These are phyloP conservation scores for Pelobates fuscus DNA, from an alignment of 2,113 vertebrate species.

Conservation along the genomic window DNA sequence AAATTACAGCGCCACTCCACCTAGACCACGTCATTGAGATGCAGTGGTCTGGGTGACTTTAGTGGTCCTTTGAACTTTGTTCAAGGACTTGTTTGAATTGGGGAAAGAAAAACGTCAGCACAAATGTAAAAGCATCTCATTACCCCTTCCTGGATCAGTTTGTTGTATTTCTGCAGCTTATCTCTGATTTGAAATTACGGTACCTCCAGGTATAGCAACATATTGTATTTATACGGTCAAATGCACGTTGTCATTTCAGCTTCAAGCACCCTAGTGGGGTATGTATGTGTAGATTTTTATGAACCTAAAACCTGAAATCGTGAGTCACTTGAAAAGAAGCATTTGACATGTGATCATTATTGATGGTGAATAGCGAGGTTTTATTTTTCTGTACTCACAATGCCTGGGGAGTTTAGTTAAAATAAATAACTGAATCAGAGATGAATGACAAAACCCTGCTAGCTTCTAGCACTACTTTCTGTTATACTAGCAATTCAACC, in stretches of 20 bases:
- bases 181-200: too few species aligned
- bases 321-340: background rate
- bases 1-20: too few species aligned
- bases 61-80: too few species aligned
- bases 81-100: too few species aligned
- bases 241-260: background rate
- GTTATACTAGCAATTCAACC: background rate
- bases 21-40: too few species aligned
- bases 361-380: slow-evolving; percentile 12
- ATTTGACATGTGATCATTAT: slow-evolving; percentile 7
- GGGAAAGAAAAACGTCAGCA: too few species aligned
- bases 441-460: background rate
- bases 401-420: slow-evolving; percentile 10
- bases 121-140: too few species aligned
- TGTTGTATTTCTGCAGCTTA: too few species aligned
- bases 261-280: background rate
- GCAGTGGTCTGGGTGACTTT: too few species aligned
- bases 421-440: slow-evolving; percentile 3
- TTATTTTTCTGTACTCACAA: background rate
- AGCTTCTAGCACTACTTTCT: background rate
- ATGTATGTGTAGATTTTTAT: background rate
- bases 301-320: background rate
- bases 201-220: too few species aligned
- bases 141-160: too few species aligned
- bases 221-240: too few species aligned